Evolutionary conservation across 2,797 vertebrate genomes (phyloP).

Genomic region (Enteromius mattozi): DNA sequence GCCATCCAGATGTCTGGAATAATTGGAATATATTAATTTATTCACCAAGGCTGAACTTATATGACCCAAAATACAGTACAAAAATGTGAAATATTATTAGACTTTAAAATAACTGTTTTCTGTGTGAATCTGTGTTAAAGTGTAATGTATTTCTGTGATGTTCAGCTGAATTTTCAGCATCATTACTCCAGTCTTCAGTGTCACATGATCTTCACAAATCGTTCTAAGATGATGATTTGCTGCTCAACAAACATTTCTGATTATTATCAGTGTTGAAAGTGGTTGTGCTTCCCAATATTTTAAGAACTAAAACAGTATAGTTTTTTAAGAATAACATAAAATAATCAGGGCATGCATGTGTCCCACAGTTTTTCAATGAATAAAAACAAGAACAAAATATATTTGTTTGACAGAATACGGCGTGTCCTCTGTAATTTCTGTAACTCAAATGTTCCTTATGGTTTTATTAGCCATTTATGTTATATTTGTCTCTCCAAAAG

Average conservation of each 20-base stretch:
- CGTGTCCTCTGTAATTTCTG: not conserved
- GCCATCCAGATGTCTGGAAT: not conserved
- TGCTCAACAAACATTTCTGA: not conserved
- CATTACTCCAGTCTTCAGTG: not conserved
- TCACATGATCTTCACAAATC: not conserved
- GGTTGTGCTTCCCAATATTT: not conserved
- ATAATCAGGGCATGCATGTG: not conserved
- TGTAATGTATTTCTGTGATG: not conserved
- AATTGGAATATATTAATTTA: not conserved
- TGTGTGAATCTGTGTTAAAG: not conserved
- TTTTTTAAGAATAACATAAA: not conserved
- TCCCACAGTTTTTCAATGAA: not conserved
- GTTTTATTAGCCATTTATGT: no score
- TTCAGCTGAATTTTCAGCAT: not conserved
- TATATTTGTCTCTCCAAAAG: no score
- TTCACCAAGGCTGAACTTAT: not conserved
- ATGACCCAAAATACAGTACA: not conserved
- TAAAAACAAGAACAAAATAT: not conserved
- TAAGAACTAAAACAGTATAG: not conserved
- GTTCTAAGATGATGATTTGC: not conserved
- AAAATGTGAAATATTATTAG: not conserved
- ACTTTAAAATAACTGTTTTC: not conserved
- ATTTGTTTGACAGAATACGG: not conserved
- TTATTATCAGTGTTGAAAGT: no score
- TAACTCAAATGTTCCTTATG: not conserved